Evolutionary conservation across 1,140 invertebrate species (phyloP).

Genomic region (Drosophila hydei): DNA sequence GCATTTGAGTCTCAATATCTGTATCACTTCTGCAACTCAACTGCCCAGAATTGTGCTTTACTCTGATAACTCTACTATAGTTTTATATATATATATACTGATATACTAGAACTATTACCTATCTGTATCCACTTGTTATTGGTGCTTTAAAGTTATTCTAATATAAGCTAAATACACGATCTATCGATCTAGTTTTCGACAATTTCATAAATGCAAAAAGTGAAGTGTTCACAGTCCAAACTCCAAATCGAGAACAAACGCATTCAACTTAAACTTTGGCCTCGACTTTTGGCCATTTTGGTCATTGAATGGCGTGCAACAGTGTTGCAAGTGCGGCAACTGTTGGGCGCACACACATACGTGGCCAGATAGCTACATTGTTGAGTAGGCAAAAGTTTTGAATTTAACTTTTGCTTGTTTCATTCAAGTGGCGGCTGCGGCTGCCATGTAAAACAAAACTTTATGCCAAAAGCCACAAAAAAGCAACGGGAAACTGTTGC

Average conservation of each 20-base stretch:
- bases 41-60: too few species aligned
- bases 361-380: constrained; percentile 30
- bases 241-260: background rate
- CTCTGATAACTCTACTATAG: too few species aligned
- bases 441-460: constrained; percentile 63
- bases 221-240: background rate
- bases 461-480: constrained; percentile 50
- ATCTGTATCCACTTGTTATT: too few species aligned
- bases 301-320: constrained; percentile 25
- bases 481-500: constrained; percentile 25
- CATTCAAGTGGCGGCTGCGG: constrained; percentile 63
- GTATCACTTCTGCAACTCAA: too few species aligned
- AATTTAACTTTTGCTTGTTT: constrained; percentile 74
- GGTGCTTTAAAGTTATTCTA: background rate
- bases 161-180: background rate
- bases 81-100: too few species aligned
- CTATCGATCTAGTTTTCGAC: too few species aligned
- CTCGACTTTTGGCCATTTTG: constrained; percentile 26
- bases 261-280: background rate
- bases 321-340: constrained; percentile 29
- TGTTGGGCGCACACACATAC: background rate
- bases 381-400: constrained; percentile 62
- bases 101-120: too few species aligned
- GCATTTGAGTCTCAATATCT: too few species aligned
- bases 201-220: too few species aligned